phyloP scores from a whole-genome alignment of 1,140 invertebrate species.

The Solen grandis region DNA sequence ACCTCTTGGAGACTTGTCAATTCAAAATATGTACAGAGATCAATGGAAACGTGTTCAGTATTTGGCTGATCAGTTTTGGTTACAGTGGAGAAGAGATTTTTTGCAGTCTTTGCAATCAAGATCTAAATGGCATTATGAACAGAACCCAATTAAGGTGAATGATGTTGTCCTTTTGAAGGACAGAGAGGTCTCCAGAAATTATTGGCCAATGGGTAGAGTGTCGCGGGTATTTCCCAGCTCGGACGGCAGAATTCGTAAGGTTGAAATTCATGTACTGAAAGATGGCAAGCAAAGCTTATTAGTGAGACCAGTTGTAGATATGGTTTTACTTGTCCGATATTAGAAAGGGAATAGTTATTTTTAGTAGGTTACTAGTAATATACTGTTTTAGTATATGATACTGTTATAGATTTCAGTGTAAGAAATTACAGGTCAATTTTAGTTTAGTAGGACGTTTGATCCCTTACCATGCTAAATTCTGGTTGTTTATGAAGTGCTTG shows the following conservation, averaged over 20 bases:
- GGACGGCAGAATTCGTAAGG: constrained; percentile 17
- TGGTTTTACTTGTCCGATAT: background rate
- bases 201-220: background rate
- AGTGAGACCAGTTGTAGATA: background rate
- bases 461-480: no score
- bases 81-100: constrained; percentile 45
- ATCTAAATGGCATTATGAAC: constrained; percentile 23
- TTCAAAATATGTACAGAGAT: constrained; percentile 43
- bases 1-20: background rate
- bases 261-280: constrained; percentile 18
- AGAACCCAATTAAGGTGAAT: background rate
- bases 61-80: constrained; percentile 58
- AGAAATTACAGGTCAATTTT: no score
- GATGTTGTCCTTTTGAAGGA: constrained; percentile 54
- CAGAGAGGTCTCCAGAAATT: background rate
- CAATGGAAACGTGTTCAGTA: constrained; percentile 59
- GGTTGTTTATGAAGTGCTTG: no score
- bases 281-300: constrained; percentile 8
- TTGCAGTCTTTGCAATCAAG: constrained; percentile 49
- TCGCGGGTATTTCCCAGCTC: background rate
- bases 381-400: no score
- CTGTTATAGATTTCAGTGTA: no score
- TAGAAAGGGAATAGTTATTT: no score
- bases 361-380: no score
- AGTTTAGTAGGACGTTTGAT: no score